Evolutionary conservation across 2,113 vertebrate species (phyloP), one percentile per base, ranked within the genome.

Genomic region (Aix galericulata): DNA sequence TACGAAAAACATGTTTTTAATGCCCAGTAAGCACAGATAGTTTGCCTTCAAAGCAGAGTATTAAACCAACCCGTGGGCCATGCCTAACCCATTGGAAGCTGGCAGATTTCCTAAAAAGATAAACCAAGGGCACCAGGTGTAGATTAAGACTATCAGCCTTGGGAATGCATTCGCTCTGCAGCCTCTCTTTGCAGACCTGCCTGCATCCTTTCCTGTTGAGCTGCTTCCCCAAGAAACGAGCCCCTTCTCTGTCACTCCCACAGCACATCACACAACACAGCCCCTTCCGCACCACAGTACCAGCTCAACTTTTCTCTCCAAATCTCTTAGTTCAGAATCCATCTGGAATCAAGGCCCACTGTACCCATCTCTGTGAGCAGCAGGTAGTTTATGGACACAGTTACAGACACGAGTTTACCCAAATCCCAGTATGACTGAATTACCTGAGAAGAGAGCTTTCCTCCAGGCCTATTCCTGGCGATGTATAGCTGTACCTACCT

Each of bases 231-330:
- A 29, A 25, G 2, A 5, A 34, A 27, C 75, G 79, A 38, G 6
- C 7, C 46, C 46, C 32, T 66, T 69, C 75, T 75, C 52, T 48
- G 2, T 10, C 1, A 2, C 34, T 74, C 1, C 38, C 12, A 7
- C 60, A 63, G 60, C 36, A 63, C 25, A 63, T 17, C 34, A 15
- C 25, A 34, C 25, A 27, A 0, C 46, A 42, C 17, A 55, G 12
- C 25, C 27, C 9, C n/a, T 82, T 86, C 38, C 22, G 42, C 0
- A 2, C 38, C 0, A 0, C 31, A 15, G 11, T 15, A 25, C 15
- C 22, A 55, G 25, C 10, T 36, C 42, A 66, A 73, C 15, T 6
- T 66, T 90, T 59, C 29, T 40, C 14, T 92, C 50, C 69, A 71
- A 23, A 68, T 56, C 55, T 63, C 27, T 46, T 31, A 11, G 27